Base-by-base conservation (phyloP, 2,113 vertebrate genomes). In the Ploceus nigricollis region DNA sequence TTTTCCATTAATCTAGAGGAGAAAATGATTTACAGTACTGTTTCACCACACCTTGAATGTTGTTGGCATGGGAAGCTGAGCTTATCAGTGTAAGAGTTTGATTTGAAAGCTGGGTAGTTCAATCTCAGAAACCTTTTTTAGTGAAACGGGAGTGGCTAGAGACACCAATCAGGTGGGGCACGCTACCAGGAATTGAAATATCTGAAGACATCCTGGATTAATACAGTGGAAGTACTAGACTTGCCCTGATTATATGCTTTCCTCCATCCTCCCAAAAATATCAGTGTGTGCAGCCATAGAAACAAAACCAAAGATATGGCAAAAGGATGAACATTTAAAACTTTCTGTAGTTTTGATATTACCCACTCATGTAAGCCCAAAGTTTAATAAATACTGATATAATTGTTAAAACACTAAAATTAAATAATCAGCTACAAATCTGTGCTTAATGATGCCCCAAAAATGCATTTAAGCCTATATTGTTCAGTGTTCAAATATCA, bases 391-490 rank as follows among this genome's bases (percentile, higher is more conserved):
- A 53, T 61, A 14, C 23, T 58, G 17, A 47, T 53, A 37, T 33
- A 30, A 88, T 87, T 78, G n/a, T 65, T 77, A 42, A 60, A 79
- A 51, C 12, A 71, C n/a, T 85, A 58, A 60, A 70, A 87, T 63
- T 91, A 88, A 81, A 81, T 44, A 84, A 66, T 87, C 21, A 47
- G 7, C 24, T 82, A 58, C 21, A 76, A 71, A 69, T 20, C 70
- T 68, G 45, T 76, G 60, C 47, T 57, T 94, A 94, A 94, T 81
- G n/a, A 82, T 91, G 22, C 37, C 50, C 27, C 91, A 89, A 90
- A 77, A 93, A 86, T 89, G 27, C 61, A 60, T 84, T 64, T 79
- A 94, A 89, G 53, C 70, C 89, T 96, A 63, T 70, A 77, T 65
- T 79, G 37, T 84, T 87, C 70, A 71, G 31, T 89, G 22, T 79